phyloP scores from a whole-genome alignment of 2,797 vertebrate genomes.

The Etheostoma perlongum region DNA sequence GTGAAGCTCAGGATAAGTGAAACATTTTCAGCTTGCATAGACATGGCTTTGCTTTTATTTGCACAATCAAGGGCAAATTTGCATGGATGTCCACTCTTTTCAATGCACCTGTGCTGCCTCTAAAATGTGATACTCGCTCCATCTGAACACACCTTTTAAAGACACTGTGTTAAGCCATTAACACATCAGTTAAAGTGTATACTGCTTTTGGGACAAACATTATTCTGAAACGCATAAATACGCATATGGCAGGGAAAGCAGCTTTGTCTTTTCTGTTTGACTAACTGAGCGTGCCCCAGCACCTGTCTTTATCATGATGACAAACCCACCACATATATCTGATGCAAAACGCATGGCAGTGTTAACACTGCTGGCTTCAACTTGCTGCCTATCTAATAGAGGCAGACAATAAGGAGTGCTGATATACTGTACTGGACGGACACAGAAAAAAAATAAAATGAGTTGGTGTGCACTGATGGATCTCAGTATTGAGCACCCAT shows the following conservation, averaged over 20 bases:
- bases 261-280: constrained; percentile 22
- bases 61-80: too few relatives aligned
- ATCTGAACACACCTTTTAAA: not conserved
- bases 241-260: not conserved
- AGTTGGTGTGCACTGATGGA: constrained; percentile 28
- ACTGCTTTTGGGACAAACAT: not conserved
- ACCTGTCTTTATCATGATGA: constrained; percentile 49
- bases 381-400: constrained; percentile 10
- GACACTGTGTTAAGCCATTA: not conserved
- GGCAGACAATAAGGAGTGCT: constrained; percentile 24
- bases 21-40: too few relatives aligned
- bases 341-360: constrained; percentile 36
- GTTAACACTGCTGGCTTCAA: constrained; percentile 27
- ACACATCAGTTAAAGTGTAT: not conserved
- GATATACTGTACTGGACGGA: constrained; percentile 15
- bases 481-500: constrained; percentile 25
- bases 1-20: too few relatives aligned
- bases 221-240: not conserved
- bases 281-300: not conserved
- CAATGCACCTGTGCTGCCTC: too few relatives aligned
- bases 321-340: constrained; percentile 44
- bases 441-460: constrained; percentile 29
- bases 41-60: too few relatives aligned
- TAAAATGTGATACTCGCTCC: too few relatives aligned
- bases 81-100: too few relatives aligned